A percentile compares a stretch with the other conserved stretches of the same genome.
phyloP scores from a whole-genome alignment of 2,888 invertebrate species.

The Drepana falcataria region DNA sequence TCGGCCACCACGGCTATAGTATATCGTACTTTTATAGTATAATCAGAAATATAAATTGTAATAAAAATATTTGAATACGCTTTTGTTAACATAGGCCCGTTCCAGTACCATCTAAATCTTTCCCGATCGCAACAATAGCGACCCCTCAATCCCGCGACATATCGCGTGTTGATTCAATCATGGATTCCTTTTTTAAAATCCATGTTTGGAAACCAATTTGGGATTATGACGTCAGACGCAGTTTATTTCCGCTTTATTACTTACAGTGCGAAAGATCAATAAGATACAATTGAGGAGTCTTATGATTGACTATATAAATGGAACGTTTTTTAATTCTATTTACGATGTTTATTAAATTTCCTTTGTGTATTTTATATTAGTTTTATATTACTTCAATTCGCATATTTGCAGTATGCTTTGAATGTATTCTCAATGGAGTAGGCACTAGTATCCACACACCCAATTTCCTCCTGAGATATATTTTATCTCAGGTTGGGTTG shows the following conservation, averaged over 20 bases:
- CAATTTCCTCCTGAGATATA: too few relatives aligned
- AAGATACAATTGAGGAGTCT: conserved; percentile 1
- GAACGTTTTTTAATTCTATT: background rate
- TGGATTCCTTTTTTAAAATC: conserved; percentile 66
- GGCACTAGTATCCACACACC: too few relatives aligned
- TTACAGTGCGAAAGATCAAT: conserved; percentile 4
- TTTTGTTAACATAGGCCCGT: too few relatives aligned
- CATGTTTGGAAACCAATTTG: conserved; percentile 57
- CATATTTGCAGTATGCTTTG: too few relatives aligned
- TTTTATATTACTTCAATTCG: too few relatives aligned
- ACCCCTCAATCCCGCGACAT: conserved; percentile 46
- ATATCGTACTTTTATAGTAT: too few relatives aligned
- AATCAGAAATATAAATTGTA: too few relatives aligned
- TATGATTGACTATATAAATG: background rate
- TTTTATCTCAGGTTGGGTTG: too few relatives aligned
- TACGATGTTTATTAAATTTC: background rate
- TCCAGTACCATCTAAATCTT: conserved; percentile 9
- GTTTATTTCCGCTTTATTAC: conserved; percentile 34
- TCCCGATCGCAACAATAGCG: conserved; percentile 34
- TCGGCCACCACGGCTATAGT: too few relatives aligned
- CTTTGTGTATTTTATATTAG: background rate
- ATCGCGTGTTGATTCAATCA: conserved; percentile 69
- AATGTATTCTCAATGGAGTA: too few relatives aligned
- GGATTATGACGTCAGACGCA: conserved; percentile 47
- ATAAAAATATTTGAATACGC: too few relatives aligned